These are phyloP conservation scores for Chiloscyllium punctatum DNA, from an alignment of 2,797 vertebrate species.

Conservation along the genomic window DNA sequence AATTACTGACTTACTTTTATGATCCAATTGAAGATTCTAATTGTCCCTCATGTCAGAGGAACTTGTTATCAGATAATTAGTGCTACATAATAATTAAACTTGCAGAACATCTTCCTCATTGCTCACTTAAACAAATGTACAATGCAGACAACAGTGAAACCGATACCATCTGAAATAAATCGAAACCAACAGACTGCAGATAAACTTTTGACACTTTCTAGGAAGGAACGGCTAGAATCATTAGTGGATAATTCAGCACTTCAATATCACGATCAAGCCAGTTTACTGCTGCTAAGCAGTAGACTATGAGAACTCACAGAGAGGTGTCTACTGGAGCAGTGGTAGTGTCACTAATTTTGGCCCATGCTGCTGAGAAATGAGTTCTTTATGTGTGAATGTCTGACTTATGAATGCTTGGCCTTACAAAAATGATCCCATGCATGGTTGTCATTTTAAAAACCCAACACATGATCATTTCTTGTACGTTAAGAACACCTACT, in stretches of 20 bases:
- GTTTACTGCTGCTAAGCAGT: background rate
- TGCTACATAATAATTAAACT: constrained; percentile 32
- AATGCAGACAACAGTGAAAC: background rate
- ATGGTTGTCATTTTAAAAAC: too few relatives aligned
- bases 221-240: background rate
- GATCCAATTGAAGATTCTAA: constrained; percentile 26
- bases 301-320: background rate
- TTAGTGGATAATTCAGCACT: background rate
- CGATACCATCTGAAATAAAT: constrained; percentile 4
- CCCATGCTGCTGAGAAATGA: too few relatives aligned
- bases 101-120: background rate
- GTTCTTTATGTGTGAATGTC: too few relatives aligned
- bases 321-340: background rate
- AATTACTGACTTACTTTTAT: constrained; percentile 29
- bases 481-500: too few relatives aligned
- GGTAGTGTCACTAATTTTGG: too few relatives aligned
- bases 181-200: background rate
- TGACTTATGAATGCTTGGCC: too few relatives aligned
- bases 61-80: constrained; percentile 31
- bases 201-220: background rate
- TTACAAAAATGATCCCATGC: too few relatives aligned
- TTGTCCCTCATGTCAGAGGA: constrained; percentile 24
- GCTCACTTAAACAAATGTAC: background rate
- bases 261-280: constrained; percentile 14
- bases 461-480: too few relatives aligned